Evolutionary conservation across 1,140 invertebrate species (phyloP), one percentile per base, ranked within the genome.

Genomic region (Conopomorpha cramerella): DNA sequence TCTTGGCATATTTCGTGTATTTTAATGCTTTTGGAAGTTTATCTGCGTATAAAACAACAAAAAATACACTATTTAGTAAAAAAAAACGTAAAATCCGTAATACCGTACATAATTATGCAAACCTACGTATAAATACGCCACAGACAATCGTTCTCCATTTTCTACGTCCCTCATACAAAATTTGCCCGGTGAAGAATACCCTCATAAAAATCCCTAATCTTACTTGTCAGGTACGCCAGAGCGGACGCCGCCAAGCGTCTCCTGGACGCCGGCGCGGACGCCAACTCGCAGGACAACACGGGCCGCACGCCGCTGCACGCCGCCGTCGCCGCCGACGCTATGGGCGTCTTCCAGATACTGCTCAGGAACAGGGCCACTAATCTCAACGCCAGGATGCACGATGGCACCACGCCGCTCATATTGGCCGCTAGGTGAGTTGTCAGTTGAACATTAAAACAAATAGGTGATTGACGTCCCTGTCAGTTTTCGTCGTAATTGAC

Each of bases 331-430:
- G 93, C 95, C 0, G 96, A 98, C 71, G 95, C 96, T 1, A 89
- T 94, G 80, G 95, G 95, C 6, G 96, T 97, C 0, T 98, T 98
- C 80, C 94, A 94, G 62, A 97, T 98, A 19, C 70, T 98, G 3
- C 64, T 98, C 8, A 70, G 94, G 16, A 96, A 97, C 62, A 81
- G 95, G 23, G 92, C 92, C 0, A 98, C 95, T 1, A 96, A 98
- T 76, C 67, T 98, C 8, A 98, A 98, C 61, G 92, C 93, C 0
- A 81, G 91, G 27, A 96, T 94, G 89, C 88, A 95, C 56, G 95
- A 98, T 54, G 96, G 96, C 0, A 96, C 94, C 0, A 98, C 96
- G 0, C 95, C 96, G 0, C 62, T 99, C 4, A 98, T 98, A 32
- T 65, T 98, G 8, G 93, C 95, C 4, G 93, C 92, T 0, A 83